phyloP scores from a whole-genome alignment of 2,113 vertebrate genomes.

The Cariama cristata region DNA sequence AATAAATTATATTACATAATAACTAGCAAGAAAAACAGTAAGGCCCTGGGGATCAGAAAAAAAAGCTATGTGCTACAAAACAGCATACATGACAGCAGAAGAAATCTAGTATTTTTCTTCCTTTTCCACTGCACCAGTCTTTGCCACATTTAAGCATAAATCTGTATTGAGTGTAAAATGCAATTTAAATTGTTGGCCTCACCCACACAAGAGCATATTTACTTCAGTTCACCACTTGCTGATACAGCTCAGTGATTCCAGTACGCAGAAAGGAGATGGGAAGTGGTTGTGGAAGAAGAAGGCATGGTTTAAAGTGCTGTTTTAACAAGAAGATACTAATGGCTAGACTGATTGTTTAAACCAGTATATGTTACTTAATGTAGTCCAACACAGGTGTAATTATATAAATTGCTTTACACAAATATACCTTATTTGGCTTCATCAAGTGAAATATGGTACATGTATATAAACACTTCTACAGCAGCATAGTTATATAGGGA shows the following conservation, averaged over 20 bases:
- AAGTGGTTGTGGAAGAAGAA: neutral
- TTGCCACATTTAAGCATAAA: neutral
- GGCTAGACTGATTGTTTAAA: neutral
- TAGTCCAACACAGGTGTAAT: neutral
- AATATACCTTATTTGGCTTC: neutral
- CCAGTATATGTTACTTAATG: neutral
- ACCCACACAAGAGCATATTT: neutral
- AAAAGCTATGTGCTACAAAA: neutral
- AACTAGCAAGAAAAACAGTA: neutral
- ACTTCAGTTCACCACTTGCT: neutral
- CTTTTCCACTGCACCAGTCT: neutral
- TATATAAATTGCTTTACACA: neutral
- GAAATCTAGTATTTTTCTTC: neutral
- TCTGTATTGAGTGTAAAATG: neutral
- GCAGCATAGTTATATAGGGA: neutral
- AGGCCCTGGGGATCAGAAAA: neutral
- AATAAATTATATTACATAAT: neutral
- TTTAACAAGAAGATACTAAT: neutral
- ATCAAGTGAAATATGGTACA: neutral
- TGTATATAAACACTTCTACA: neutral
- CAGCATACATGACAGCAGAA: neutral
- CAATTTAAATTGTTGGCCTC: neutral
- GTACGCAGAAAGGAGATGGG: neutral
- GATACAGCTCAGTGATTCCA: neutral
- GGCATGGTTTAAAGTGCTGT: neutral